phyloP scores from a whole-genome alignment of 2,888 invertebrate species.

The Camptogramma bilineatum region DNA sequence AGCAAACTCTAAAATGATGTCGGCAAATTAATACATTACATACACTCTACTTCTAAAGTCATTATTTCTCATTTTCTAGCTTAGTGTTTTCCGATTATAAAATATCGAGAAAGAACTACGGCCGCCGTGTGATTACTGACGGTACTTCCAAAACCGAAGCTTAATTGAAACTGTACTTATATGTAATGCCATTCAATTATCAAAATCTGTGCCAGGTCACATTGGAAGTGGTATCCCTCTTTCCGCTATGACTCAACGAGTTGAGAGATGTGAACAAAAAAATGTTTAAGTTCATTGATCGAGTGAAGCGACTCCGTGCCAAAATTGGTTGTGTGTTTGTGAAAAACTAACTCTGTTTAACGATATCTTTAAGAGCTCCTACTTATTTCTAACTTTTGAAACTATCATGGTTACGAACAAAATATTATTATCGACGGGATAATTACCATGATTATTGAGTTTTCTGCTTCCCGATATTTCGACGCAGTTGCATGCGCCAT shows the following conservation, averaged over 20 bases:
- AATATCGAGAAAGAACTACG: background rate
- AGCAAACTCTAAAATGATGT: no score
- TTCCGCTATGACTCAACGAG: slow-evolving; percentile 22
- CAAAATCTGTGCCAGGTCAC: slow-evolving; percentile 25
- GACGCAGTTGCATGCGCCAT: no score
- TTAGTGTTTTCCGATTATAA: no score
- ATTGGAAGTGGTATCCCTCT: slow-evolving; percentile 10
- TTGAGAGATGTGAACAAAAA: slow-evolving; percentile 9
- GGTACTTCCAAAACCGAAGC: background rate
- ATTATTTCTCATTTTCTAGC: no score
- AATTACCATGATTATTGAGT: no score
- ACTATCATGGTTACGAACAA: no score
- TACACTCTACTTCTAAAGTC: no score
- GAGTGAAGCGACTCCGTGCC: background rate
- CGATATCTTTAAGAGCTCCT: background rate
- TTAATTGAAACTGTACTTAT: slow-evolving; percentile 8
- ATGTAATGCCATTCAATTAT: slow-evolving; percentile 20
- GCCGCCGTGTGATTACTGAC: background rate
- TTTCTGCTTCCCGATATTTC: no score
- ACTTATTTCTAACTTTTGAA: no score
- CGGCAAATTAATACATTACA: no score
- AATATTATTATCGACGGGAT: no score
- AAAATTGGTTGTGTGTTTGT: background rate
- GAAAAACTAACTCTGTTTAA: no score
- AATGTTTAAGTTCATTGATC: background rate